Evolutionary conservation across 1,140 invertebrate genomes (phyloP), one percentile per base, ranked within the genome.

Genomic region (Samia ricini): DNA sequence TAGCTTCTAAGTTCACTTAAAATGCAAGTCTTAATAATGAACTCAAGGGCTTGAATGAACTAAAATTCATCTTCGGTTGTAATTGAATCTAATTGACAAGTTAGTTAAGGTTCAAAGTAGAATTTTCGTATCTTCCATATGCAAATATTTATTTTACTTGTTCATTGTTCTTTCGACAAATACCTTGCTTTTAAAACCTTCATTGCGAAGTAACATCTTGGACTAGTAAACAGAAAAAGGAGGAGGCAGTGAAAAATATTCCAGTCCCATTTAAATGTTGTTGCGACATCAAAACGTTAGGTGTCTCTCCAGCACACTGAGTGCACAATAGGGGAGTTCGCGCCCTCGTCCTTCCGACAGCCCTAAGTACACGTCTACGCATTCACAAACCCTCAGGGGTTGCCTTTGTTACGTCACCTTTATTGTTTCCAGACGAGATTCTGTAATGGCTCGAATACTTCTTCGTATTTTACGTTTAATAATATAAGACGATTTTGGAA

Each of bases 351-450:
- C 48, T 19, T 49, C 50, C 20, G 50, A 20, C 50, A 22, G 22
- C n/a, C 20, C 26, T 52, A 21, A 52, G 50, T 52, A 52, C 50
- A 22, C 50, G 50, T 10, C 29, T 10, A 58, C 56, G 56, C 20
- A 48, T 60, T 60, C 57, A 60, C 42, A 23, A 24, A 42, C 57
- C 48, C 57, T 60, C 36, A 12, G 57, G 57, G 57, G 21, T n/a
- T 5, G 20, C 57, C 57, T 60, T 51, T 60, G 57, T 60, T 24
- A 22, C 50, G 42, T 48, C 19, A 60, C 42, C 57, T 60, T 60
- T 60, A 60, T 60, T 60, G 57, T 60, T 60, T 60, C 50, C 23
- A 23, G 50, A 20, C 50, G 57, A 60, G 57, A 49, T 60, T 60
- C 57, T 60, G 48, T 52, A 20, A 52, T 22, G 19, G 50, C 20